Percentiles rank a stretch among this genome's conserved stretches.
Conservation (phyloP, 2,888 invertebrate genomes). For the Steinernema hermaphroditum region DNA sequence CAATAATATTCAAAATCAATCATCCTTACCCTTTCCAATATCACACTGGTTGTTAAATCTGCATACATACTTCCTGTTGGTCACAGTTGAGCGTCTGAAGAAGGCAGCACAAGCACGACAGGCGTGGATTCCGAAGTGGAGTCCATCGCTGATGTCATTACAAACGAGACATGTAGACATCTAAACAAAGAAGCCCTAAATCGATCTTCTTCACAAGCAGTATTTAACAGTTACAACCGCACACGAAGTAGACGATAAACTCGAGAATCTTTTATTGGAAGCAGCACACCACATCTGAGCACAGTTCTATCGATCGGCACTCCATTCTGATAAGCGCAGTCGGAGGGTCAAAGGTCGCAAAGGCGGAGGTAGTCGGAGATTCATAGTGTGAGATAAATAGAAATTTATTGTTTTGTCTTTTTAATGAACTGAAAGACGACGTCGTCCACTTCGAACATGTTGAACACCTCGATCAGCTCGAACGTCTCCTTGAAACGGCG, state of each 20-base stretch:
- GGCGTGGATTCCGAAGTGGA: slow-evolving; percentile 43
- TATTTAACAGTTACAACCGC: background rate
- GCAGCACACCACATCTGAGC: background rate
- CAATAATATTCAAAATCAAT: too few species aligned
- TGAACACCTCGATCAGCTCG: slow-evolving; percentile 10
- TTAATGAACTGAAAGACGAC: slow-evolving; percentile 13
- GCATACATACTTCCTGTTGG: slow-evolving; percentile 39
- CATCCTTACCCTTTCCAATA: slow-evolving; percentile 45
- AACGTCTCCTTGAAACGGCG: slow-evolving; percentile 10
- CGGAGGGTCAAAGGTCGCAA: too few species aligned
- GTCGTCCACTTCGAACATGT: slow-evolving; percentile 23
- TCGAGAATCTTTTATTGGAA: background rate
- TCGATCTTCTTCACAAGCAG: background rate
- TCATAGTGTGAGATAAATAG: too few species aligned
- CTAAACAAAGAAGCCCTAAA: background rate
- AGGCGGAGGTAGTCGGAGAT: too few species aligned
- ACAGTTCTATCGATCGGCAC: background rate
- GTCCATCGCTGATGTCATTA: slow-evolving; percentile 38
- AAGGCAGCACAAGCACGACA: slow-evolving; percentile 45
- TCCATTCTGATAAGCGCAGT: background rate
- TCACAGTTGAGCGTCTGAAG: slow-evolving; percentile 45
- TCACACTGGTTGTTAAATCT: slow-evolving; percentile 44
- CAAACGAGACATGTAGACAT: slow-evolving; percentile 39
- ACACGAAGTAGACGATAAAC: background rate
- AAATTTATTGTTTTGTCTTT: background rate